These are phyloP conservation scores for Homarus gammarus DNA, from an alignment of 2,888 invertebrate species.

Conservation along the genomic window DNA sequence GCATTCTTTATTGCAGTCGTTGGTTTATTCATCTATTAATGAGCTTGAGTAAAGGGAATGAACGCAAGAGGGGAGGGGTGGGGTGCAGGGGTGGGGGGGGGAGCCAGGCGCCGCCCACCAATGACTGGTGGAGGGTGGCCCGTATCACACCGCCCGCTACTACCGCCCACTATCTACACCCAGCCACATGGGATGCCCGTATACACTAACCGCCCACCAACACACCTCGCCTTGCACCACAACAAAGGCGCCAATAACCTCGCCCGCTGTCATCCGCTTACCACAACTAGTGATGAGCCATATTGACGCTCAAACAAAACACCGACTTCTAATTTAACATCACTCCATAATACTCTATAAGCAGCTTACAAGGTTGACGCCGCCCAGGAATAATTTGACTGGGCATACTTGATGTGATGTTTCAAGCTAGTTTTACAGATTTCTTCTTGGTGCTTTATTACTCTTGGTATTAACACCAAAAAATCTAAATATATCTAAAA, in stretches of 20 bases:
- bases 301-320: too few species aligned
- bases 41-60: neutral
- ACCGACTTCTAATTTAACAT: too few species aligned
- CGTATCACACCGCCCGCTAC: neutral
- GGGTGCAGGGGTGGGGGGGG: neutral
- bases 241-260: neutral
- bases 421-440: too few species aligned
- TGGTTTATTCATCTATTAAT: neutral
- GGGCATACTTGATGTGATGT: too few species aligned
- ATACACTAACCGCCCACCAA: slow-evolving; percentile 1
- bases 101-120: slow-evolving; percentile 41
- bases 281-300: neutral
- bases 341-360: too few species aligned
- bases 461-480: too few species aligned
- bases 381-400: too few species aligned
- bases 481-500: too few species aligned
- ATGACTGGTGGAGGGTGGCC: slow-evolving; percentile 15
- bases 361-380: too few species aligned
- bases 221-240: neutral
- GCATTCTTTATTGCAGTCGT: neutral
- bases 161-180: slow-evolving; percentile 9
- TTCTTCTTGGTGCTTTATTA: too few species aligned
- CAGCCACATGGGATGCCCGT: neutral
- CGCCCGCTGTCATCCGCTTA: neutral
- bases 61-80: neutral